Evolutionary conservation across 2,888 invertebrate genomes (phyloP), one percentile per base, ranked within the genome.

Genomic region (Plagodis dolabraria): DNA sequence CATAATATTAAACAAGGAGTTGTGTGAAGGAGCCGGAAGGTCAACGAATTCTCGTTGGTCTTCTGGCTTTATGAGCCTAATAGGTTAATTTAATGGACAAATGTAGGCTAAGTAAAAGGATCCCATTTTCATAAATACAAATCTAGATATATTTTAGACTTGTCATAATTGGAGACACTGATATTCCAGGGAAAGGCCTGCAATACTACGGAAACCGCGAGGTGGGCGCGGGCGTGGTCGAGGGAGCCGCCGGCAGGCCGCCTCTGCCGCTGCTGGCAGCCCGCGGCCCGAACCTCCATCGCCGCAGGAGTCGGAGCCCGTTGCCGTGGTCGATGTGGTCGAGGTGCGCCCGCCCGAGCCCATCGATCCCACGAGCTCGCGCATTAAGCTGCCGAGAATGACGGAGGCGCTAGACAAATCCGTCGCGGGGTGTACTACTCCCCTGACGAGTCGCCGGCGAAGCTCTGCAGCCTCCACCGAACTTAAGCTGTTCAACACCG

Each of bases 361-460:
- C 1, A 83, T 89, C 33, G 92, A 92, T 70, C 90, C 91, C 1
- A 92, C 86, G 2, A 89, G 90, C 65, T 88, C 90, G n/a, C 77
- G 92, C 35, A 85, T 91, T 57, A 92, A 92, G 65, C 76, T 90
- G 48, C 92, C 92, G n/a, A 79, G 92, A 0, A 87, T 92, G 87
- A 92, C 92, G 2, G 92, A 92, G 63, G 91, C 90, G 4, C 75
- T 92, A 5, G 90, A 92, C 64, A 89, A 91, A 52, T 85, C 88
- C 76, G 86, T 87, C 0, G 80, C 77, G 10, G 60, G 60, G 5
- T 87, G 86, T 60, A 71, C 81, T 5, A 89, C 90, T 5, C 87
- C 90, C 10, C 71, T 91, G 36, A 78, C 87, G 33, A 88, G 87
- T 63, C 77, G 89, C 43, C 76, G 84, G 35, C 75, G 83, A 33